Evolutionary conservation across 2,888 invertebrate genomes (phyloP).

Genomic region (Campoletis raptor): DNA sequence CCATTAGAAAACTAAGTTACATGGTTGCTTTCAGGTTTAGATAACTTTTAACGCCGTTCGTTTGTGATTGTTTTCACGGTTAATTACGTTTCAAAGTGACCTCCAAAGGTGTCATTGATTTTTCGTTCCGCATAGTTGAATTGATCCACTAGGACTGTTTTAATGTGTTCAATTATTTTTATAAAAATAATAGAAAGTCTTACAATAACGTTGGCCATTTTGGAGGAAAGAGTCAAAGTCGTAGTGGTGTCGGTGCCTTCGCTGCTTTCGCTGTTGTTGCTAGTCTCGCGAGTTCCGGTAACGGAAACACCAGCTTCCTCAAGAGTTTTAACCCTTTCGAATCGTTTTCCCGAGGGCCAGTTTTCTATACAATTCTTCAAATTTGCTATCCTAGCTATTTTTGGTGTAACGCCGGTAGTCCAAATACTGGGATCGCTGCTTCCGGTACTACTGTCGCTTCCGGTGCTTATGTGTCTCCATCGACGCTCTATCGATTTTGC

Average conservation of each 20-base stretch:
- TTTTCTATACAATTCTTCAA: conserved; percentile 74
- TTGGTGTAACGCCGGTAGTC: conserved; percentile 80
- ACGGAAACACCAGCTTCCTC: conserved; percentile 77
- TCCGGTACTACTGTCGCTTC: conserved; percentile 82
- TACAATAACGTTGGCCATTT: conserved; percentile 42
- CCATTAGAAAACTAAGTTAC: background rate
- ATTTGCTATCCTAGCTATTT: conserved; percentile 70
- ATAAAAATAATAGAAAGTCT: background rate
- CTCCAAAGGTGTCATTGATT: background rate
- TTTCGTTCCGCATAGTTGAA: background rate
- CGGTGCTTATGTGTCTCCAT: conserved; percentile 81
- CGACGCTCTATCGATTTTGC: conserved; percentile 75
- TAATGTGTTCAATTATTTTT: background rate
- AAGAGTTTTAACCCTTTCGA: conserved; percentile 76
- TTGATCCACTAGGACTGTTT: background rate
- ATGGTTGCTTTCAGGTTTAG: background rate
- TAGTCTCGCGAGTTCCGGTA: conserved; percentile 66
- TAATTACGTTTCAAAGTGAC: background rate
- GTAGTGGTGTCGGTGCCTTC: conserved; percentile 80
- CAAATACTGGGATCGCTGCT: conserved; percentile 82
- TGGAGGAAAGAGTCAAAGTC: conserved; percentile 75
- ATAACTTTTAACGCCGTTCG: background rate
- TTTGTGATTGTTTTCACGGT: background rate
- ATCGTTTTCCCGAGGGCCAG: conserved; percentile 75
- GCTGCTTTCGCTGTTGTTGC: conserved; percentile 78